A percentile compares a stretch with the other conserved stretches of the same genome.
Conservation (phyloP, 2,797 vertebrate genomes). For the Anguilla obscura region DNA sequence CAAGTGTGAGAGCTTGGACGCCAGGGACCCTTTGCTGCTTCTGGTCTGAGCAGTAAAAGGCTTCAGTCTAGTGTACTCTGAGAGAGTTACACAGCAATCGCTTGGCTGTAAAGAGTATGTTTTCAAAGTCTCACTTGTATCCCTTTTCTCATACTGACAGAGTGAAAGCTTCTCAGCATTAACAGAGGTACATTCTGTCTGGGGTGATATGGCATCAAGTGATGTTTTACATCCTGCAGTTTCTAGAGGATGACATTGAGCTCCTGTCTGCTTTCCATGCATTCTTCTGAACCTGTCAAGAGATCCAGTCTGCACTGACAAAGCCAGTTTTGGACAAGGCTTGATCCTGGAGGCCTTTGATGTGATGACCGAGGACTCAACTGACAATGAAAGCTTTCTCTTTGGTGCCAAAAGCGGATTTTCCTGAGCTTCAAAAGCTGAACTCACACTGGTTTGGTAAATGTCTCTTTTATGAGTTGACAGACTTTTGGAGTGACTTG, state of each 20-base stretch:
- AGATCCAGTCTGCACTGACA: constrained; percentile 72
- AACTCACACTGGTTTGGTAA: constrained; percentile 17
- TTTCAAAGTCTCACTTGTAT: constrained; percentile 27
- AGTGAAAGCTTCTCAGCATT: constrained; percentile 22
- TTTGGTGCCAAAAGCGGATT: constrained; percentile 47
- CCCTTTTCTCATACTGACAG: constrained; percentile 26
- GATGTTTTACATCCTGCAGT: constrained; percentile 19
- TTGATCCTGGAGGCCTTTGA: constrained; percentile 56
- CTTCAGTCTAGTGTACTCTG: constrained; percentile 56
- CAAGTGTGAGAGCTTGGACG: constrained; percentile 80
- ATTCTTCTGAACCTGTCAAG: constrained; percentile 87
- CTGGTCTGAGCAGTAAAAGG: constrained; percentile 34
- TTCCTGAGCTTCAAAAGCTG: constrained; percentile 34
- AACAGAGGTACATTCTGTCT: constrained; percentile 12
- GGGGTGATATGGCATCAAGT: not conserved
- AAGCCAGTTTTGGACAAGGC: constrained; percentile 64
- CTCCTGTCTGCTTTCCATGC: constrained; percentile 64
- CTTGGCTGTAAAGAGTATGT: constrained; percentile 22
- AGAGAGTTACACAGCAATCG: constrained; percentile 46
- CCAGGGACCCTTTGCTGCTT: constrained; percentile 69
- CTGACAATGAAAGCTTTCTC: constrained; percentile 54
- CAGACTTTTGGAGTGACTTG: constrained; percentile 52
- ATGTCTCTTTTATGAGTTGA: constrained; percentile 28
- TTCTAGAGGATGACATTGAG: constrained; percentile 30
- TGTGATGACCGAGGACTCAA: constrained; percentile 31